phyloP scores from a whole-genome alignment of 37 sponge, comb jelly and placozoan species.

The Sycon ciliatum region DNA sequence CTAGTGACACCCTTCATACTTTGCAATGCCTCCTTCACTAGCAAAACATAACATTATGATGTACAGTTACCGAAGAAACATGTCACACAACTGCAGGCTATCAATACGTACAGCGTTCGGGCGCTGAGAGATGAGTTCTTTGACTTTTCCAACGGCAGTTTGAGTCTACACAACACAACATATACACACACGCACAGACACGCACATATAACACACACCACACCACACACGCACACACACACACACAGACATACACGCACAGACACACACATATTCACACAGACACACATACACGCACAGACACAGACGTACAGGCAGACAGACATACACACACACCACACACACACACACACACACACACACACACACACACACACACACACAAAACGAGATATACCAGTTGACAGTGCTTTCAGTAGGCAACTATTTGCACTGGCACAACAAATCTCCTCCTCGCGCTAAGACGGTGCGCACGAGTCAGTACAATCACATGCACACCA shows the following conservation, averaged over 20 bases:
- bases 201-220: too few species aligned
- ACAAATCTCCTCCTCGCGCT: too few species aligned
- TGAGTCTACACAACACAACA: constrained; percentile 46
- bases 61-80: background rate
- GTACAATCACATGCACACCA: too few species aligned
- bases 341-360: background rate
- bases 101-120: constrained; percentile 47
- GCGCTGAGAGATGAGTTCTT: constrained; percentile 27
- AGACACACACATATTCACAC: background rate
- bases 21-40: background rate
- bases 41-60: background rate
- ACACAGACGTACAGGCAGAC: background rate
- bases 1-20: background rate
- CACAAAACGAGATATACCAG: too few species aligned
- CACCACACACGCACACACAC: too few species aligned
- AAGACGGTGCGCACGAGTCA: too few species aligned
- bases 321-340: background rate
- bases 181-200: background rate
- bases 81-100: background rate
- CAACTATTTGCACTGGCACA: background rate
- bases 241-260: background rate
- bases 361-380: background rate
- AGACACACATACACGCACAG: background rate
- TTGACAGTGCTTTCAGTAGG: too few species aligned
- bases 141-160: constrained; percentile 49